phyloP scores from a whole-genome alignment of 2,113 vertebrate species.

The Lophura nycthemera region DNA sequence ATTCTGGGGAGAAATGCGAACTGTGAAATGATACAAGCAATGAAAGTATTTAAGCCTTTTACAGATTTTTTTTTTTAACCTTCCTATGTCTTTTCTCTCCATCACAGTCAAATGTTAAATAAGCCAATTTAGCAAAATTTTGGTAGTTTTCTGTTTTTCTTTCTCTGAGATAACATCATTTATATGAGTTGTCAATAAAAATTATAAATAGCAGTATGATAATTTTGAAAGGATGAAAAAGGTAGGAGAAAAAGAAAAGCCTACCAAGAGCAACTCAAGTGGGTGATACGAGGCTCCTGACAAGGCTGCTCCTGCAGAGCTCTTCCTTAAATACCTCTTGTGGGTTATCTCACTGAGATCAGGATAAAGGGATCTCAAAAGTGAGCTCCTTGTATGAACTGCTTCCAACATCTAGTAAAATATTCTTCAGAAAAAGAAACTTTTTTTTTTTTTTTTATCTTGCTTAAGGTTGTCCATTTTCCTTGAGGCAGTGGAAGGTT shows the following conservation, averaged over 20 bases:
- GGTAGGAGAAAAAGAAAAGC: not conserved
- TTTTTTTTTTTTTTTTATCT: not conserved
- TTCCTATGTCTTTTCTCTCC: not conserved
- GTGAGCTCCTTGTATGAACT: not conserved
- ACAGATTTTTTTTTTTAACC: not conserved
- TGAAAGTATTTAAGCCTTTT: not conserved
- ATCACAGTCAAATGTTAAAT: not conserved
- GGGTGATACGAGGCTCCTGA: rapidly evolving
- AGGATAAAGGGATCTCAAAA: not conserved
- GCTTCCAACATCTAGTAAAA: not conserved
- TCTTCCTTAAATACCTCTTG: not conserved
- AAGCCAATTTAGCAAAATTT: not conserved
- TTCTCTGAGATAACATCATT: not conserved
- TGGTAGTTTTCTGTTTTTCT: not conserved
- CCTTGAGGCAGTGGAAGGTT: not conserved
- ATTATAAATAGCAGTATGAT: not conserved
- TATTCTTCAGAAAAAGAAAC: not conserved
- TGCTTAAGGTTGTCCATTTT: not conserved
- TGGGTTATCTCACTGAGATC: not conserved
- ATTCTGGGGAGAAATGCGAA: not conserved
- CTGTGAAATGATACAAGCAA: not conserved
- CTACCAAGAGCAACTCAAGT: not conserved
- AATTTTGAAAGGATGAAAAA: not conserved
- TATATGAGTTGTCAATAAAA: not conserved
- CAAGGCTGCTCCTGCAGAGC: not conserved